Evolutionary conservation across 2,113 vertebrate species (phyloP).

Genomic region (Myotis yumanensis): DNA sequence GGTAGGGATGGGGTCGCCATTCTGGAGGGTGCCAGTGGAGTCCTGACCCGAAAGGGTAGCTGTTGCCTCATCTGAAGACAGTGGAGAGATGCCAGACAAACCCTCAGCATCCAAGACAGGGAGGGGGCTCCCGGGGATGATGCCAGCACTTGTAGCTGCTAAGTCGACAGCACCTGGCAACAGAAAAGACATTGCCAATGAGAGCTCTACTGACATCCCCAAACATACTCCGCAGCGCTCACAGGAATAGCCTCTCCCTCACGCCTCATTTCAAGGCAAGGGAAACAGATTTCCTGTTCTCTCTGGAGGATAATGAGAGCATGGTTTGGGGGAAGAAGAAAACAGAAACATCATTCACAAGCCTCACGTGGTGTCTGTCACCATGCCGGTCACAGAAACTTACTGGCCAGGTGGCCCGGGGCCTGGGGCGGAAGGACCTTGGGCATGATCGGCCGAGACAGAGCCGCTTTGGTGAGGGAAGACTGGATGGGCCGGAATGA

Average conservation of each 20-base stretch:
- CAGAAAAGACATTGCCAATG: background rate
- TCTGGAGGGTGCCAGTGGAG: constrained; percentile 79
- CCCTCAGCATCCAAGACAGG: constrained; percentile 85
- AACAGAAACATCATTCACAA: background rate
- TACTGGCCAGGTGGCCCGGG: constrained; percentile 91
- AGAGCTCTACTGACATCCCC: background rate
- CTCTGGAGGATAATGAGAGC: background rate
- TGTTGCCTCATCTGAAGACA: constrained; percentile 81
- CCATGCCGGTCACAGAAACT: constrained; percentile 66
- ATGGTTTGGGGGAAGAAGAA: background rate
- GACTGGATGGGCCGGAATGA: constrained; percentile 97
- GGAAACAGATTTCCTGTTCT: background rate
- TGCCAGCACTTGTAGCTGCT: constrained; percentile 96
- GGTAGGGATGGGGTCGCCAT: constrained; percentile 76
- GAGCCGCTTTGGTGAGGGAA: constrained; percentile 87
- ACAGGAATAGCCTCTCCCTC: background rate
- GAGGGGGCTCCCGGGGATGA: constrained; percentile 92
- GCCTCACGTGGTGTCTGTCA: background rate
- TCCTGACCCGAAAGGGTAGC: constrained; percentile 72
- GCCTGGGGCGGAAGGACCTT: constrained; percentile 87
- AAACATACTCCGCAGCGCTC: background rate
- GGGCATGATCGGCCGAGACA: constrained; percentile 89
- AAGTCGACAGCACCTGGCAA: constrained; percentile 93
- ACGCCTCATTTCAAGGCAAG: background rate
- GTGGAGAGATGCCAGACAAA: constrained; percentile 80